phyloP scores from a whole-genome alignment of 1,140 invertebrate species.

The Gryon sp. region DNA sequence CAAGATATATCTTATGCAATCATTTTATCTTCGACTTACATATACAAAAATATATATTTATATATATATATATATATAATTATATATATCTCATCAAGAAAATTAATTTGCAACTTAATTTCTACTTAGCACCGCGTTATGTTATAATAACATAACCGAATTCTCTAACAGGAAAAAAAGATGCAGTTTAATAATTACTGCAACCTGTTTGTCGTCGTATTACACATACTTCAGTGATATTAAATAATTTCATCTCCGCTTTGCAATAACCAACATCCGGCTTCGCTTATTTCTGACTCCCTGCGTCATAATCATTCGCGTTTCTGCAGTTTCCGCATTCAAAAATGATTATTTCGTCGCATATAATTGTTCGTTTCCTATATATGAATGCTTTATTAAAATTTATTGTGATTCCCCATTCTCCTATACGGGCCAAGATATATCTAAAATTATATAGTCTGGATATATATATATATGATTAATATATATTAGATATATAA shows the following conservation, averaged over 20 bases:
- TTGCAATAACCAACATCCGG: conserved; percentile 33
- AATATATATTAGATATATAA: too few species aligned
- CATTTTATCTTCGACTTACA: too few species aligned
- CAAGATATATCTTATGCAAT: not conserved
- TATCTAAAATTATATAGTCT: too few species aligned
- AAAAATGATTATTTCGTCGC: conserved; percentile 26
- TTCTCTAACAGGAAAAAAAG: conserved; percentile 25
- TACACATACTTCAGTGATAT: conserved; percentile 14
- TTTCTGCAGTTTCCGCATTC: conserved; percentile 30
- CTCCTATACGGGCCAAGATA: too few species aligned
- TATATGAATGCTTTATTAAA: too few species aligned
- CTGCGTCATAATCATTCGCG: conserved; percentile 22
- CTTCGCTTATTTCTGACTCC: conserved; percentile 12
- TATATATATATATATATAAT: too few species aligned
- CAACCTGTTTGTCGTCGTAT: too few species aligned
- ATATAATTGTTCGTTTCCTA: conserved; percentile 29
- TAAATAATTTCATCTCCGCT: conserved; percentile 31
- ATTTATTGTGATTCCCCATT: too few species aligned
- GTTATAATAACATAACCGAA: too few species aligned
- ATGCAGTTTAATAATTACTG: too few species aligned
- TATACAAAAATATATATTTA: too few species aligned
- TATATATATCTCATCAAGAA: conserved; percentile 10
- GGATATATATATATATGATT: too few species aligned
- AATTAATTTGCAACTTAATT: conserved; percentile 34
- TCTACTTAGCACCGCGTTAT: conserved; percentile 4